These are phyloP conservation scores for Cavia aperea DNA, from an alignment of 2,113 vertebrate species.

Conservation along the genomic window DNA sequence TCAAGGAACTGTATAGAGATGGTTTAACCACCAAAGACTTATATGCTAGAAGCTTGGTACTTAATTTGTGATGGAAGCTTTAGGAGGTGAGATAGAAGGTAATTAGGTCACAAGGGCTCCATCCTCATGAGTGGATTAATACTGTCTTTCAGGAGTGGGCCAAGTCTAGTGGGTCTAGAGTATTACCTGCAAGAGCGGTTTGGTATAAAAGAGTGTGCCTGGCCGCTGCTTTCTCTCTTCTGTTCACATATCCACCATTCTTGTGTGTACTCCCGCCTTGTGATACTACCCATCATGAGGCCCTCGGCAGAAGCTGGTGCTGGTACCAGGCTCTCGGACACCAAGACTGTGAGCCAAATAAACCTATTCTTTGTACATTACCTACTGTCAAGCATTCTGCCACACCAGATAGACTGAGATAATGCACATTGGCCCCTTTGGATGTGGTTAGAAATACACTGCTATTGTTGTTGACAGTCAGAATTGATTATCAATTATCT, in stretches of 20 bases:
- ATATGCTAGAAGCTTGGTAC: not conserved
- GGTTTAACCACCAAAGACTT: not conserved
- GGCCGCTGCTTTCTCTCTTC: too few relatives aligned
- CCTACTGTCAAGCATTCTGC: not conserved
- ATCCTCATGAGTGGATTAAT: not conserved
- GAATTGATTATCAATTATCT: not conserved
- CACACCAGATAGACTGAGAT: not conserved
- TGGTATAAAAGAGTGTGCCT: not conserved
- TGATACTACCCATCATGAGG: not conserved
- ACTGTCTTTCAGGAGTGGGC: not conserved
- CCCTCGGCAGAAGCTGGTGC: not conserved
- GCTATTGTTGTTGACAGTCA: slow-evolving; percentile 15
- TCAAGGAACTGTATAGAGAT: not conserved
- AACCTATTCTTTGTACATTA: not conserved
- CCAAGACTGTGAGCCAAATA: not conserved
- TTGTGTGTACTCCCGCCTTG: not conserved
- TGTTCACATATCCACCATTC: too few relatives aligned
- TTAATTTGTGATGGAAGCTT: not conserved
- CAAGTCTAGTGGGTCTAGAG: not conserved
- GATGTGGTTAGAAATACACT: not conserved
- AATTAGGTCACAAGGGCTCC: not conserved
- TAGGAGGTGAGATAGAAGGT: not conserved
- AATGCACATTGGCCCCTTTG: not conserved
- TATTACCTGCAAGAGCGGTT: not conserved
- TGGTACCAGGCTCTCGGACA: not conserved